A percentile compares a stretch with the other conserved stretches of the same genome.
phyloP scores from a whole-genome alignment of 2,797 vertebrate species.

The Gouania willdenowi region DNA sequence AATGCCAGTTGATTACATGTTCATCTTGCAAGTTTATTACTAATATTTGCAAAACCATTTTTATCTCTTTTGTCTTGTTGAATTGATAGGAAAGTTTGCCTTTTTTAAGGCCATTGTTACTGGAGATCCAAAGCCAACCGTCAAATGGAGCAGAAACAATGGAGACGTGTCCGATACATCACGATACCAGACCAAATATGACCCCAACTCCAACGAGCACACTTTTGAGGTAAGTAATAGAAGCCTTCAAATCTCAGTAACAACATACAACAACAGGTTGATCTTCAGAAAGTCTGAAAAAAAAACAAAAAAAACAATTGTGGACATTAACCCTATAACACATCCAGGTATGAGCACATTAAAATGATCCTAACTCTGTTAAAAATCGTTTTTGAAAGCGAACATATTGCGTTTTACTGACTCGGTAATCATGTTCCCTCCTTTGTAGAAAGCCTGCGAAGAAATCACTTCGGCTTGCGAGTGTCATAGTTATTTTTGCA shows the following conservation, averaged over 20 bases:
- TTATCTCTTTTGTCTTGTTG: neutral
- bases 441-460: no score
- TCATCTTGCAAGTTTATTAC: no score
- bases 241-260: constrained; percentile 12
- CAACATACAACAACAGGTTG: neutral
- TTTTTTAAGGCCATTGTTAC: constrained; percentile 81
- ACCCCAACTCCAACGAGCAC: constrained; percentile 65
- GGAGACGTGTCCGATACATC: constrained; percentile 73
- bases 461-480: no score
- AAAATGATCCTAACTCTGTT: no score
- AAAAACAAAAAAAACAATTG: neutral
- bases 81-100: constrained; percentile 79
- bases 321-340: no score
- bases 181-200: constrained; percentile 75
- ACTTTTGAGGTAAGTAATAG: constrained; percentile 76
- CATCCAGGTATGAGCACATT: no score
- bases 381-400: no score
- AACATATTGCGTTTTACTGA: no score
- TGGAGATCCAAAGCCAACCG: constrained; percentile 74
- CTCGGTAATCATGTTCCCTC: no score
- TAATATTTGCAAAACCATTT: no score
- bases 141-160: constrained; percentile 73
- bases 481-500: no score
- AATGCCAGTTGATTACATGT: no score
- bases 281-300: constrained; percentile 9